Conservation (phyloP, 2,113 vertebrate species). For the Panthera leo region DNA sequence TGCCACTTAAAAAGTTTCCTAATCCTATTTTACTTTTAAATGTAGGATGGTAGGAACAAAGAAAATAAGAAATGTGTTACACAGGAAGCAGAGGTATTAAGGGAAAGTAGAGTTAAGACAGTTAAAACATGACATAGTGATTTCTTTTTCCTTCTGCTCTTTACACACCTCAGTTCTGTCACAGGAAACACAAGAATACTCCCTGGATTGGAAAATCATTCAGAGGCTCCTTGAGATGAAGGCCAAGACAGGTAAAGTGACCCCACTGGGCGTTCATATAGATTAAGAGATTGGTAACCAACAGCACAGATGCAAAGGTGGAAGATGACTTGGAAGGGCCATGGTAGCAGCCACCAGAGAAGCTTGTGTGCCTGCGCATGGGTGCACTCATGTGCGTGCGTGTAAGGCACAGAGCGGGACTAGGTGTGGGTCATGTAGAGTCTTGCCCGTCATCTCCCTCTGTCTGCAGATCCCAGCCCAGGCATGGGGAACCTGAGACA, state of each 20-base stretch:
- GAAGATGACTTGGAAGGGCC: not conserved
- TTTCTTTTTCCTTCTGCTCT: not conserved
- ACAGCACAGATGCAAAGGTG: not conserved
- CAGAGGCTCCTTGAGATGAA: not conserved
- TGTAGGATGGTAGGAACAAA: not conserved
- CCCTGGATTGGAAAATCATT: not conserved
- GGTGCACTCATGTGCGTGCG: not conserved
- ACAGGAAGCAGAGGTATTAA: not conserved
- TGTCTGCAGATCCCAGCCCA: not conserved
- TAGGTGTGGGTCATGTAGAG: not conserved
- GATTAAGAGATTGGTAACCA: not conserved
- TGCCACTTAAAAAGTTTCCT: not conserved
- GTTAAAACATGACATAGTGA: not conserved
- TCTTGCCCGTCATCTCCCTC: not conserved
- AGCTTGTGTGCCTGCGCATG: not conserved
- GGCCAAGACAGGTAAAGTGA: not conserved
- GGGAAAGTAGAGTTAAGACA: not conserved
- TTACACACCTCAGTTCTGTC: not conserved
- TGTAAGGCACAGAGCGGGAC: not conserved
- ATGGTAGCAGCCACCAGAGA: not conserved
- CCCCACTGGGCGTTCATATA: not conserved
- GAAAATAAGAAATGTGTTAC: conserved; percentile 31
- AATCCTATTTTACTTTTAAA: not conserved
- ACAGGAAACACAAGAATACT: not conserved
- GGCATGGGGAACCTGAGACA: not conserved